Evolutionary conservation across 2,888 invertebrate species (phyloP).

Genomic region (Tetanocera ferruginea): DNA sequence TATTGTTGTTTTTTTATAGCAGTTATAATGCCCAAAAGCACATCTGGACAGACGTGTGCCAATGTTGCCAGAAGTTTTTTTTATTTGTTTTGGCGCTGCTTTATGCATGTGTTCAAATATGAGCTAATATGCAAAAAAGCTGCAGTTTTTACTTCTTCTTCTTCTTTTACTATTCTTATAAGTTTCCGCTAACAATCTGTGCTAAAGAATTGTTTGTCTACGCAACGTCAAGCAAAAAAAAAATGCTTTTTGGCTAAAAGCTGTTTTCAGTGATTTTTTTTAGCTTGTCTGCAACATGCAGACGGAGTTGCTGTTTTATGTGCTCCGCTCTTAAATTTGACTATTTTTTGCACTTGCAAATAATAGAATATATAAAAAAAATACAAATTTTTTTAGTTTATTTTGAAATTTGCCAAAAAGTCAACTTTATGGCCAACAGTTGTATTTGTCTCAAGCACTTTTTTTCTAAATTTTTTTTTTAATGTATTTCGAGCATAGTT

Average conservation of each 20-base stretch:
- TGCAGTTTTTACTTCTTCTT: background rate
- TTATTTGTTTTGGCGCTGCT: background rate
- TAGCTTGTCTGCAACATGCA: background rate
- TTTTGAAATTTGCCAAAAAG: background rate
- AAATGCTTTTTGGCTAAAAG: background rate
- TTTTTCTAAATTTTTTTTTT: background rate
- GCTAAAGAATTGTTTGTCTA: conserved; percentile 25
- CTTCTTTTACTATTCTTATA: background rate
- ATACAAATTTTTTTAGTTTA: background rate
- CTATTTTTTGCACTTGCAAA: conserved; percentile 23
- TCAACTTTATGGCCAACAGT: conserved; percentile 23
- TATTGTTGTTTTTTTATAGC: conserved; percentile 25
- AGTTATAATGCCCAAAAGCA: conserved; percentile 10
- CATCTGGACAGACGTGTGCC: conserved; percentile 36
- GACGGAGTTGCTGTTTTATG: background rate
- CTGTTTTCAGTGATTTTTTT: conserved; percentile 14
- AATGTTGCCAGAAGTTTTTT: conserved; percentile 7
- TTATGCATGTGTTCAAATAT: conserved; percentile 11
- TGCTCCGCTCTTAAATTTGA: conserved; percentile 14
- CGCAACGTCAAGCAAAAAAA: conserved; percentile 33
- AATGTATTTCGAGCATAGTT: background rate
- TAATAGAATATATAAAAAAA: background rate
- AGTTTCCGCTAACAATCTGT: background rate
- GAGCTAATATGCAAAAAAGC: conserved; percentile 29
- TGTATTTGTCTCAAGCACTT: background rate